Percentiles rank a stretch among this genome's conserved stretches.
phyloP scores from a whole-genome alignment of 2,797 vertebrate genomes.

The Synaphobranchus kaupii region DNA sequence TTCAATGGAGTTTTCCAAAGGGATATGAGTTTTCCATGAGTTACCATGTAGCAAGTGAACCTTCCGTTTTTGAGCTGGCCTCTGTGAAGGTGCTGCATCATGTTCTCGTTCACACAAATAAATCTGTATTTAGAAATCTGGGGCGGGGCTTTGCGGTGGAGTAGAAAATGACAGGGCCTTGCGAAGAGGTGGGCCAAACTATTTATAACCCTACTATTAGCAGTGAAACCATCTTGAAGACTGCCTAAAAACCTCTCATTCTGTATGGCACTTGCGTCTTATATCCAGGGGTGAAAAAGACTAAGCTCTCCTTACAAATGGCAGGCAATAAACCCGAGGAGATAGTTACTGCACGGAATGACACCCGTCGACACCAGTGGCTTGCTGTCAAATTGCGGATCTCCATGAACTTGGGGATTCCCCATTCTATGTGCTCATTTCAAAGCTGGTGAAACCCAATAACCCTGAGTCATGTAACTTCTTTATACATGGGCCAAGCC shows the following conservation, averaged over 20 bases:
- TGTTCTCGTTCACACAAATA: neutral
- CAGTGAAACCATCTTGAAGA: neutral
- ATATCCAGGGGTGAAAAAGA: neutral
- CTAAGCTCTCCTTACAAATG: neutral
- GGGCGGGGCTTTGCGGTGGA: neutral
- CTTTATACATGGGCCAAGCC: neutral
- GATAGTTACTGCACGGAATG: neutral
- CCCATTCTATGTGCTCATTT: slow-evolving; percentile 19
- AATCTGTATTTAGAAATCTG: neutral
- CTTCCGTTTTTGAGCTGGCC: neutral
- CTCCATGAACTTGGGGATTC: slow-evolving; percentile 20
- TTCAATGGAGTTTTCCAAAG: neutral
- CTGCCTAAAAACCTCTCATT: neutral
- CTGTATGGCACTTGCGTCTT: neutral
- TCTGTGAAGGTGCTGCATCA: neutral
- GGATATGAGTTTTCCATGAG: neutral
- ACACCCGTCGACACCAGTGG: neutral
- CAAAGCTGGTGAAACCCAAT: slow-evolving; percentile 21
- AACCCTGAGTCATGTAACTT: neutral
- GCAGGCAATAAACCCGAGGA: neutral
- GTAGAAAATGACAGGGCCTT: neutral
- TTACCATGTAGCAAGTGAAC: neutral
- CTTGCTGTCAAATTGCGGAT: slow-evolving; percentile 33
- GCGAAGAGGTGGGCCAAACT: neutral
- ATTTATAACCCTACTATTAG: neutral